Conservation (phyloP, 2,888 invertebrate species). For the Meteorus cinctellus region DNA sequence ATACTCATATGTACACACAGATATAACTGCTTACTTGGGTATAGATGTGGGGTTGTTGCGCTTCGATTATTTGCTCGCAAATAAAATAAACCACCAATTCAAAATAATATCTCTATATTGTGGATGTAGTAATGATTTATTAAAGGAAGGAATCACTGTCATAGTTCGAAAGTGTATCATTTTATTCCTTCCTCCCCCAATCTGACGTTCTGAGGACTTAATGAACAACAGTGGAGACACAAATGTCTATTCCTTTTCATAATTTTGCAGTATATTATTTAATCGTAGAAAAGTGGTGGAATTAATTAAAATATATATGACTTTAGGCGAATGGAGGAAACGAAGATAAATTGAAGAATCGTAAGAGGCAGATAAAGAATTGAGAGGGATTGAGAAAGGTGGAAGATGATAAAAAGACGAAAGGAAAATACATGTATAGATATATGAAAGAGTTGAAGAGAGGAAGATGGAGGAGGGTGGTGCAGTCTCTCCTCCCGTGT, state of each 20-base stretch:
- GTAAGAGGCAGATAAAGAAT: not conserved
- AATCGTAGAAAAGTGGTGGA: too few species aligned
- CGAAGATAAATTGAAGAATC: too few species aligned
- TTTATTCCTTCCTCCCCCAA: too few species aligned
- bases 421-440: constrained; percentile 31
- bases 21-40: constrained; percentile 1
- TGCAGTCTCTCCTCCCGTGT: constrained; percentile 49
- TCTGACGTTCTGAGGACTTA: too few species aligned
- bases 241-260: not conserved
- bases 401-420: constrained; percentile 18
- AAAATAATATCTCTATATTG: not conserved
- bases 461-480: constrained; percentile 53
- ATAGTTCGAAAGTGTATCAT: too few species aligned
- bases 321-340: not conserved
- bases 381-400: not conserved
- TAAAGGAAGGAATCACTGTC: too few species aligned
- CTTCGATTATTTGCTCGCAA: constrained; percentile 20
- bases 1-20: not conserved
- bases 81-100: constrained; percentile 22
- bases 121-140: not conserved
- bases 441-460: constrained; percentile 35
- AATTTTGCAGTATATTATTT: not conserved
- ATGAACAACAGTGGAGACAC: too few species aligned
- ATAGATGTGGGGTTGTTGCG: constrained; percentile 16
- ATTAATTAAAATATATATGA: too few species aligned